Conservation (phyloP, 2,797 vertebrate genomes). For the Pipistrellus nathusii region DNA sequence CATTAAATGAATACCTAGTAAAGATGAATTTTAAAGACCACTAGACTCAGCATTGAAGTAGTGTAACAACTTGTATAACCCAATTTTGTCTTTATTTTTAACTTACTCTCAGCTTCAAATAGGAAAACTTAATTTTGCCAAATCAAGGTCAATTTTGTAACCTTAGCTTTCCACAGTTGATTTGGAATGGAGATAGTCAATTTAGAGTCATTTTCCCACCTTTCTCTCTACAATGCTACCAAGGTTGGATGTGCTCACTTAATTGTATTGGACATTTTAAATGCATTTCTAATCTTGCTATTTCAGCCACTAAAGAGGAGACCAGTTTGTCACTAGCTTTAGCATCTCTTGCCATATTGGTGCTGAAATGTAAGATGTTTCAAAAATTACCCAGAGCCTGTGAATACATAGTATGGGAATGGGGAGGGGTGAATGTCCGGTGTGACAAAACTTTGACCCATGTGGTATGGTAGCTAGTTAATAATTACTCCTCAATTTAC, state of each 20-base stretch:
- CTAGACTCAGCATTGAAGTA: background rate
- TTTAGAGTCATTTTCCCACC: background rate
- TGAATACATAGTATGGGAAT: background rate
- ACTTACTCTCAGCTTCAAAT: background rate
- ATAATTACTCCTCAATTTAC: background rate
- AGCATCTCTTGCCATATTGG: background rate
- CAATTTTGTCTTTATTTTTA: slow-evolving; percentile 26
- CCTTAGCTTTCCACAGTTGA: background rate
- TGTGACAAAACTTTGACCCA: background rate
- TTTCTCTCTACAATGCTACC: background rate
- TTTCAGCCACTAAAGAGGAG: background rate
- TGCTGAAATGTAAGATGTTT: background rate
- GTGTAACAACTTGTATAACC: background rate
- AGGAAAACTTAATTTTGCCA: slow-evolving; percentile 22
- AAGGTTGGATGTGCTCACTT: background rate
- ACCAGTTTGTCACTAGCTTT: background rate
- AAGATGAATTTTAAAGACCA: slow-evolving; percentile 5
- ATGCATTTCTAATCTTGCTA: background rate
- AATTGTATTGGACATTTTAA: background rate
- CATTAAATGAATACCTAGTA: background rate
- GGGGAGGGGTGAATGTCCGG: background rate
- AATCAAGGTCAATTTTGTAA: slow-evolving; percentile 44
- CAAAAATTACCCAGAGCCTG: background rate
- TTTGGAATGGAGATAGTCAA: background rate
- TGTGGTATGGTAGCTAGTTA: background rate